A percentile compares a stretch with the other conserved stretches of the same genome.
Evolutionary conservation across 2,888 invertebrate genomes (phyloP).

Genomic region (Amblyjoppa proteus): DNA sequence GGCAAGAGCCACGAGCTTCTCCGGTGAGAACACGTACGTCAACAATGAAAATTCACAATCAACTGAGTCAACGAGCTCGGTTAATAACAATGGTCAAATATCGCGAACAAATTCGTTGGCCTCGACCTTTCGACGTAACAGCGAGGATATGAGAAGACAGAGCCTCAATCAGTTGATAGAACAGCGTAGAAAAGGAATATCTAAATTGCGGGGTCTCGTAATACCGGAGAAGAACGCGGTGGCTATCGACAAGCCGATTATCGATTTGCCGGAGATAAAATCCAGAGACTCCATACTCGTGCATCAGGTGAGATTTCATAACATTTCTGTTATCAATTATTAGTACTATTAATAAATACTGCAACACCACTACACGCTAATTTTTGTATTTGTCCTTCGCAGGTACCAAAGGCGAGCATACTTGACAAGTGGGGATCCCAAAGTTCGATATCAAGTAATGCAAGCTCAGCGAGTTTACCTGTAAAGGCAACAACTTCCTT

Average conservation of each 20-base stretch:
- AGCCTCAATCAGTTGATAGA: slow-evolving; percentile 92
- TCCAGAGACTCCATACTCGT: slow-evolving; percentile 87
- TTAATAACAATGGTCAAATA: slow-evolving; percentile 71
- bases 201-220: slow-evolving; percentile 94
- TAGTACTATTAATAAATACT: too few species aligned
- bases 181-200: slow-evolving; percentile 92
- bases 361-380: background rate
- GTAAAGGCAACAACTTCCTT: slow-evolving; percentile 78
- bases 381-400: slow-evolving; percentile 42
- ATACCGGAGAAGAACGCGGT: slow-evolving; percentile 91
- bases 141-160: slow-evolving; percentile 87
- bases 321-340: background rate
- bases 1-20: slow-evolving; percentile 84
- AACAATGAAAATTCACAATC: slow-evolving; percentile 86
- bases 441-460: slow-evolving; percentile 80
- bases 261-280: slow-evolving; percentile 94
- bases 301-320: slow-evolving; percentile 75
- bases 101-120: slow-evolving; percentile 80
- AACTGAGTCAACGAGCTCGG: slow-evolving; percentile 84
- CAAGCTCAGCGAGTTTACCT: slow-evolving; percentile 78
- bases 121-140: slow-evolving; percentile 78
- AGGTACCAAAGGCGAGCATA: slow-evolving; percentile 80
- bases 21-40: slow-evolving; percentile 79
- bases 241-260: slow-evolving; percentile 86
- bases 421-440: slow-evolving; percentile 83